A percentile compares a stretch with the other conserved stretches of the same genome.
phyloP scores from a whole-genome alignment of 2,113 vertebrate species.

The Cichladusa arquata region DNA sequence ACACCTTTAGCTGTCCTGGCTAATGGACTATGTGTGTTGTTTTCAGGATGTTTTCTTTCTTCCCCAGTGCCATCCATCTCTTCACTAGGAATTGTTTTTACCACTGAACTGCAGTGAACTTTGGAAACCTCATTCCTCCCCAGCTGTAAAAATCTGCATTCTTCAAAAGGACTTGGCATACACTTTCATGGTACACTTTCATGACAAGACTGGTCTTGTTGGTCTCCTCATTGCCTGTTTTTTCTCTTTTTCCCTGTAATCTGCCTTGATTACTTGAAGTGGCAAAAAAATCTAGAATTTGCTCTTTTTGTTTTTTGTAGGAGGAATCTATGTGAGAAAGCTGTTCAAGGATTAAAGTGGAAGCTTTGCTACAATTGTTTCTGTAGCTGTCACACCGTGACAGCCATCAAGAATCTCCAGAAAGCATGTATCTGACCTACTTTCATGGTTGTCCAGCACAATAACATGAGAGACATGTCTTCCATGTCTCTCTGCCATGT shows the following conservation, averaged over 20 bases:
- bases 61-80: background rate
- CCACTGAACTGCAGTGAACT: constrained; percentile 64
- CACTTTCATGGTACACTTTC: background rate
- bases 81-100: background rate
- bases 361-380: constrained; percentile 58
- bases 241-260: constrained; percentile 44
- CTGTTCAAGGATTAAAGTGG: constrained; percentile 67
- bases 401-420: constrained; percentile 68
- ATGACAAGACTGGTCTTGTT: background rate
- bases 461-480: constrained; percentile 36
- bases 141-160: constrained; percentile 69
- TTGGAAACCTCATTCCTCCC: constrained; percentile 67
- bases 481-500: constrained; percentile 59
- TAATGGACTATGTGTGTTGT: background rate
- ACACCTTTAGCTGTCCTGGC: background rate
- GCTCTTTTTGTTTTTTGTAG: constrained; percentile 39
- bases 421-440: constrained; percentile 64
- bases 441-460: constrained; percentile 55
- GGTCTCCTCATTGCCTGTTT: background rate
- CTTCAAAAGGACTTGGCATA: constrained; percentile 71
- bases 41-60: background rate
- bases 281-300: constrained; percentile 22
- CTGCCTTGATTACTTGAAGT: constrained; percentile 49
- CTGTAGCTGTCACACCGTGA: constrained; percentile 35
- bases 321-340: constrained; percentile 51